Base-by-base conservation (phyloP, 2,797 vertebrate species). In the Peromyscus nudipes region DNA sequence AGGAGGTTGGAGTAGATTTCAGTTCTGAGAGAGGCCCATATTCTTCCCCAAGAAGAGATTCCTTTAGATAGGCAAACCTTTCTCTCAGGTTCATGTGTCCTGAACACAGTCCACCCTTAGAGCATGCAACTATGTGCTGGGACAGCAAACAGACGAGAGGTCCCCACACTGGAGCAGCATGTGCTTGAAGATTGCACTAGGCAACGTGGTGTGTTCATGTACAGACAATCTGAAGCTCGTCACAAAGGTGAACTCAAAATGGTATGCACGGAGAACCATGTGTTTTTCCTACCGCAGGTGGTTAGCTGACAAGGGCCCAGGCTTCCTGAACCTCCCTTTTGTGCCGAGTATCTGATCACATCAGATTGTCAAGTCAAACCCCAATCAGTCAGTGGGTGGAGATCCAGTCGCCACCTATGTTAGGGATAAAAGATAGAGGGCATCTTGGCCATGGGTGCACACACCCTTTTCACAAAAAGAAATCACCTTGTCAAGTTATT, bases 111-210 rank as follows among this genome's bases (percentile, higher is more conserved):
- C 27, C n/a, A 3, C 16, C 55, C 25, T 67, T 31, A 75, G 17
- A n/a, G 23, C 10, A 37, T 9, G 5, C 31, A 16, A 21, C n/a
- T 80, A 4, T 71, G 64, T n/a, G 16, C 31, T 0, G 1, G 5
- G 49, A 25, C 17, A 55, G 57, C 27, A 13, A 19, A 40, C 37
- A 4, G 8, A 7, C 46, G 27, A 21, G 1, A 10, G 71, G 10
- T 4, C 12, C 57, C 67, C 19, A 12, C 40, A 14, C 29, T 4
- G 64, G 55, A 86, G 29, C 17, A 25, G 25, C 2, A 0, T 7
- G 29, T 8, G 13, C 37, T 64, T 95, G 10, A 55, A 43, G 71
- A 27, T 4, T 6, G 37, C 3, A 23, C 37, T 62, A 31, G 57
- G n/a, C 8, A 94, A 43, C 29, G 27, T 16, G 21, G 40, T 34